Evolutionary conservation across 2,797 vertebrate genomes (phyloP), one percentile per base, ranked within the genome.

Genomic region (Nannoperca obscura): DNA sequence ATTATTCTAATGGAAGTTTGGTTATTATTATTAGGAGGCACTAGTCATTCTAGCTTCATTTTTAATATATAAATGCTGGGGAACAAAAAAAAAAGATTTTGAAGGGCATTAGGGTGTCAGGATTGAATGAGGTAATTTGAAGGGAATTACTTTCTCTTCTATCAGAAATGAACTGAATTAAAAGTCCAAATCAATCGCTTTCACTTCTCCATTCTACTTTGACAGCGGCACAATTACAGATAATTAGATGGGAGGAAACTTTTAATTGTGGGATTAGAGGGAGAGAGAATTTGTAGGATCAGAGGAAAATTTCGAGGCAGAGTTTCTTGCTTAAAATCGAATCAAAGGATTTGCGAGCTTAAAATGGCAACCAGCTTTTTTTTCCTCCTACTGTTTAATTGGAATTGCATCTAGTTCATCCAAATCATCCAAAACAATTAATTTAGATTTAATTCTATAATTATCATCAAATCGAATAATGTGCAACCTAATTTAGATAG

Each of bases 1-100:
- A 99, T 99, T 99, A 99, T 99, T 99, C 97, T 98, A 98, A 99
- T 99, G 97, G 97, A 99, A 99, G 97, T 99, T 99, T 99, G 98
- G 97, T 99, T 99, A 99, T 99, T 99, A 98, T 99, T 99, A 99
- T 99, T 99, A 99, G 98, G 97, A 98, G 97, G 97, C 97, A 96
- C 93, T 87, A 95, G 96, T 96, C 97, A 98, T 97, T 97, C 97
- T 96, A 79, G 91, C 92, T 93, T 92, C 92, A 96, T 96, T 97
- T 97, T 97, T 97, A 94, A 95, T 97, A 98, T 97, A 97, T 97
- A 93, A 96, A 95, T 91, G 93, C 94, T 90, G 91, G 95, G 93
- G 96, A 96, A 95, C 78, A 46, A 78, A 95, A 81, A 27, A 27
- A 85, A 96, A 97, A 95, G 96, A 96, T 97, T 99, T 98, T 99